Conservation (phyloP, 2,888 invertebrate species). For the Euproctis similis region DNA sequence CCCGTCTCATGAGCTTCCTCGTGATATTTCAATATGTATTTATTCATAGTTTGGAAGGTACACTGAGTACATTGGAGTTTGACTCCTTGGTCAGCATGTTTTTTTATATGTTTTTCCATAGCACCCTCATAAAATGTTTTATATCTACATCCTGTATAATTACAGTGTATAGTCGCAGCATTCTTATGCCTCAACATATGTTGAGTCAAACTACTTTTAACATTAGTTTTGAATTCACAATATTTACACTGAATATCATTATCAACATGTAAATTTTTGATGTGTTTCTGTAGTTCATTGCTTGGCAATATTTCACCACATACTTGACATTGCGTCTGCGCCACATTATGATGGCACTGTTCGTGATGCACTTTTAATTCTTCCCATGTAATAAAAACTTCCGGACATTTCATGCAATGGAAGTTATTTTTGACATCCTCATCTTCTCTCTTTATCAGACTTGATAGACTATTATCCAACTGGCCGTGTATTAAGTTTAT, state of each 20-base stretch:
- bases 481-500: constrained; percentile 39
- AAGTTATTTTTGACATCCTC: constrained; percentile 39
- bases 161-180: constrained; percentile 50
- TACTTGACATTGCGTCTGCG: constrained; percentile 55
- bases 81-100: constrained; percentile 50
- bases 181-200: constrained; percentile 60
- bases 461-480: constrained; percentile 3
- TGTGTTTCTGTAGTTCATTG: constrained; percentile 49
- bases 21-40: constrained; percentile 60
- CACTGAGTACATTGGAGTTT: constrained; percentile 59
- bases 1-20: constrained; percentile 63
- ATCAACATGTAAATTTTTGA: constrained; percentile 40
- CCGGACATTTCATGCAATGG: constrained; percentile 57
- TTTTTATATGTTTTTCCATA: constrained; percentile 56
- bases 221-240: constrained; percentile 53
- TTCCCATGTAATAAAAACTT: constrained; percentile 44
- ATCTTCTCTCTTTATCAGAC: constrained; percentile 44
- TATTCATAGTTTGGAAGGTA: constrained; percentile 64
- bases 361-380: constrained; percentile 49
- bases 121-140: constrained; percentile 58
- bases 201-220: constrained; percentile 53
- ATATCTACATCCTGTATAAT: constrained; percentile 47
- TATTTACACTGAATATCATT: constrained; percentile 45
- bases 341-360: constrained; percentile 39
- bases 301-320: constrained; percentile 50